phyloP scores from a whole-genome alignment of 2,797 vertebrate genomes.

The Trachops cirrhosus region DNA sequence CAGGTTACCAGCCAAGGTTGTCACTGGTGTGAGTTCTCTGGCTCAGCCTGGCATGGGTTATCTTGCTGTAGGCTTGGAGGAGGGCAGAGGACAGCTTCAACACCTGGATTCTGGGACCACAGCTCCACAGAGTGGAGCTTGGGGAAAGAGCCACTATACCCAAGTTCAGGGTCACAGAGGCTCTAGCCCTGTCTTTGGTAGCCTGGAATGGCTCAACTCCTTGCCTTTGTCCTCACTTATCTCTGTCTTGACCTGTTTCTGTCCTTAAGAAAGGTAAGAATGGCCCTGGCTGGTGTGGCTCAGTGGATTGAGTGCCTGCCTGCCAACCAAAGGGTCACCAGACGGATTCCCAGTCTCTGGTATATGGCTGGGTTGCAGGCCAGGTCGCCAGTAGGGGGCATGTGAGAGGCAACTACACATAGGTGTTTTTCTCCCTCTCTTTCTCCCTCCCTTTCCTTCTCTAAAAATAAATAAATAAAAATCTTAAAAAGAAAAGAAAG shows the following conservation, averaged over 20 bases:
- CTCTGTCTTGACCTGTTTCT: neutral
- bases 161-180: neutral
- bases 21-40: slow-evolving; percentile 87
- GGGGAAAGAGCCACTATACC: neutral
- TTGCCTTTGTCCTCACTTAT: neutral
- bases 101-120: neutral
- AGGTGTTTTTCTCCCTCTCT: no score
- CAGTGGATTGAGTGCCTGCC: no score
- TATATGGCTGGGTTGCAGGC: no score
- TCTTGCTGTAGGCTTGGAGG: slow-evolving; percentile 81
- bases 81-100: neutral
- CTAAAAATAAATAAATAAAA: no score
- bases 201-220: neutral
- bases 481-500: neutral
- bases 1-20: slow-evolving; percentile 88
- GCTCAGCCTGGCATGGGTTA: slow-evolving; percentile 83
- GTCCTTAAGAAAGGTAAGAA: neutral
- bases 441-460: no score
- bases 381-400: no score
- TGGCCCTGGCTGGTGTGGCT: no score
- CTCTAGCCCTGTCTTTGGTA: neutral
- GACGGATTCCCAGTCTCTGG: no score
- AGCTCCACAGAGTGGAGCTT: neutral
- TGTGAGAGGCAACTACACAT: no score
- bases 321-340: fast-evolving